Base-by-base conservation (phyloP, 64 coral and sea anemone species). In the Acropora yongei region DNA sequence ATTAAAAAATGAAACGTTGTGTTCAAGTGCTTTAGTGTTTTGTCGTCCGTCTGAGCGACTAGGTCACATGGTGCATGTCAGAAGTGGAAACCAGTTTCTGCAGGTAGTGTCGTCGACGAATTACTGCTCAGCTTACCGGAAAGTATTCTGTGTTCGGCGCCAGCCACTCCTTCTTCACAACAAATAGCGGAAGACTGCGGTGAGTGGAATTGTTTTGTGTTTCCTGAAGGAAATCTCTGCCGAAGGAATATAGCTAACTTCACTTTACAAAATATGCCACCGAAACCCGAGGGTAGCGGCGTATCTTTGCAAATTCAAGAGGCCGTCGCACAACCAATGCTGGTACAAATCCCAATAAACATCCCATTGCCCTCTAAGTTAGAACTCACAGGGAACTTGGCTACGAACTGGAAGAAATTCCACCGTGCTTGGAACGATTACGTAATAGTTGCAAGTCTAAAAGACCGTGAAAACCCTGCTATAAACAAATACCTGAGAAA, bases 391-490 rank as follows among this genome's bases (percentile, higher is more conserved):
- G 51, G 51, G 51, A 9, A 55, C 9, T 55, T 55, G 51, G 51
- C 51, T 4, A 55, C 51, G 51, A 55, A 55, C 51, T 55, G 51
- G 51, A 55, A 87, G 69, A 41, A 61, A 45, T 87, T 87, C 20
- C 11, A 68, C 30, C 44, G 84, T 41, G 57, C 13, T 47, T 87
- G 84, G 84, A 75, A 68, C 69, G 74, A 87, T 68, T 72, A 49
- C 69, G n/a, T 74, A 68, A 74, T 87, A 68, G 65, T 66, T 43
- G 88, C 88, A 50, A 40, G 88, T 17, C 75, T 90, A 78, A 78
- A 50, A 30, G 76, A 78, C 14, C 41, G 13, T 47, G 48, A 45
- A 66, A 48, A 61, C 16, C 44, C 58, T 72, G 1, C 45, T 49
- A 58, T 72, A 66, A 79, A 74, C 13, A 82, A 71, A 57, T 47